phyloP scores from a whole-genome alignment of 2,113 vertebrate genomes.

The Gopherus evgoodei region DNA sequence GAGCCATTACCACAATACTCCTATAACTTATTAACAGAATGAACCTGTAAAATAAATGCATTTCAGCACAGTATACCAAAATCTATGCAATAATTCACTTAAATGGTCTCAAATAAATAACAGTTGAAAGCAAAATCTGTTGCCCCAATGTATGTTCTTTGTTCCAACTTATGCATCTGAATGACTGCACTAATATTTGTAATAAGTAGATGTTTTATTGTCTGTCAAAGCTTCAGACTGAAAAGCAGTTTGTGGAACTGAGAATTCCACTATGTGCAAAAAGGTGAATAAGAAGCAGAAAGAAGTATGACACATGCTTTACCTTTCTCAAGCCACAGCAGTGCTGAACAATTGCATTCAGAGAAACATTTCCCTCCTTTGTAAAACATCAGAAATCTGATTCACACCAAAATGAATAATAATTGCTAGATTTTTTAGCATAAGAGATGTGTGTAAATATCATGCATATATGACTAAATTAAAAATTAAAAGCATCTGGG shows the following conservation, averaged over 20 bases:
- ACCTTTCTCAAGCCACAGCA: neutral
- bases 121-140: neutral
- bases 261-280: neutral
- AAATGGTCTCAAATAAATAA: neutral
- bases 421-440: neutral
- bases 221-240: neutral
- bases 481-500: constrained; percentile 56
- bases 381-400: neutral
- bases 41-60: neutral
- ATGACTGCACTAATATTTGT: neutral
- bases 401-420: neutral
- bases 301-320: neutral
- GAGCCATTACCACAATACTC: neutral
- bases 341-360: neutral
- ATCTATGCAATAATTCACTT: neutral
- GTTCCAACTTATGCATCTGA: neutral
- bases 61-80: neutral
- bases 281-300: neutral
- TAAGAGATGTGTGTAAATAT: constrained; percentile 43
- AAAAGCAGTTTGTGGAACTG: neutral
- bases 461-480: constrained; percentile 25
- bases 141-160: neutral
- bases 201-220: neutral
- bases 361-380: neutral
- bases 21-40: neutral